Evolutionary conservation across 2,113 vertebrate species (phyloP), one percentile per base, ranked within the genome.

Genomic region (Mesoclemmys tuberculata): DNA sequence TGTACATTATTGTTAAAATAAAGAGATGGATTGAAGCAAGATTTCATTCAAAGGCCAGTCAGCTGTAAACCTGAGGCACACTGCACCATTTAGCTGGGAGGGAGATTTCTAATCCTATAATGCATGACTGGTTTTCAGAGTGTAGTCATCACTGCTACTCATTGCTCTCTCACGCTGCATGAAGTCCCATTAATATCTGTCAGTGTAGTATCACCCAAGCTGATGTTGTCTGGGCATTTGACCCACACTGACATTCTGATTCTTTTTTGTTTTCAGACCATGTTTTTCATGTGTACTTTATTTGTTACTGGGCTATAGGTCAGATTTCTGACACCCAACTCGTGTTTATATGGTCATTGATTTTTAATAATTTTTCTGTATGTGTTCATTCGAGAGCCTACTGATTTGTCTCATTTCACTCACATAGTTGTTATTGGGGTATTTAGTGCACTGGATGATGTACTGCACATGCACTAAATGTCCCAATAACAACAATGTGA

Each of bases 171-270:
- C 55, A 92, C 81, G 58, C 83, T 80, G 26, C 13, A 3, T 78
- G 84, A 95, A 90, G 87, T 83, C 80, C 89, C 82, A 82, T 93
- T 96, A 90, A 52, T 89, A 48, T 84, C 64, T 96, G 83, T 90
- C 93, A 89, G n/a, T 35, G 31, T 58, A 49, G 6, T 35, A 64
- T 86, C 44, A n/a, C 38, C 51, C 80, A 49, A 75, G 55, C 68
- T 29, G 22, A 82, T 80, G 68, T 56, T 83, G 61, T 78, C 78
- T n/a, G 48, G 54, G 56, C 79, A 58, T 87, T 80, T 93, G 80
- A 95, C 80, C 88, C 84, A 5, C 26, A 61, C 19, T 84, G 86
- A 86, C 48, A 52, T 74, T 74, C 54, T 56, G 52, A 81, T 82
- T 68, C 77, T 48, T 89, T 80, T 55, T 80, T 81, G 46, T 64